Conservation (phyloP, 1,140 invertebrate species). For the Limonius californicus region DNA sequence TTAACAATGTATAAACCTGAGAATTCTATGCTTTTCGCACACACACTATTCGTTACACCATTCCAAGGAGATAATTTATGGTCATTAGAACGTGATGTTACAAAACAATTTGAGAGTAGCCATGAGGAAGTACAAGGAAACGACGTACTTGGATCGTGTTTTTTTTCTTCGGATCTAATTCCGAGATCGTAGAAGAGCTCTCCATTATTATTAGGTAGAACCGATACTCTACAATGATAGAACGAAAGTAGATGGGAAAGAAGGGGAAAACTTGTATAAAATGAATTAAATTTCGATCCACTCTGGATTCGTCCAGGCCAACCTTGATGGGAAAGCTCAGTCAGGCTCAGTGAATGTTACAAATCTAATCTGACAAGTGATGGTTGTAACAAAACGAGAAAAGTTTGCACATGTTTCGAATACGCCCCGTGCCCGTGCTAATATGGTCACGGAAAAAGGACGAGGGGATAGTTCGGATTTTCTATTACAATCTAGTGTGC, state of each 20-base stretch:
- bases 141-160: too few relatives aligned
- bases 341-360: background rate
- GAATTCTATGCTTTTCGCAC: too few relatives aligned
- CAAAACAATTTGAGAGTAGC: too few relatives aligned
- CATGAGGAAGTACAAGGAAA: too few relatives aligned
- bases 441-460: background rate
- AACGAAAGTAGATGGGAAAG: background rate
- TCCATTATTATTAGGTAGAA: too few relatives aligned
- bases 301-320: background rate
- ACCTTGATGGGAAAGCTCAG: background rate
- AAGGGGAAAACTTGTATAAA: background rate
- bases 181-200: too few relatives aligned
- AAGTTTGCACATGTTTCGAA: background rate
- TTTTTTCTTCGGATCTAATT: too few relatives aligned
- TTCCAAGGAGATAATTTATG: too few relatives aligned
- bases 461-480: background rate
- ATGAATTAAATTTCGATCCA: conserved; percentile 1
- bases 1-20: too few relatives aligned
- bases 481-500: background rate
- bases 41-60: too few relatives aligned
- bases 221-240: too few relatives aligned
- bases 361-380: conserved; percentile 1
- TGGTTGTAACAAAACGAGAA: background rate
- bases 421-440: background rate
- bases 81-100: too few relatives aligned